Base-by-base conservation (phyloP, 2,113 vertebrate species). In the Chaetodon trifascialis region DNA sequence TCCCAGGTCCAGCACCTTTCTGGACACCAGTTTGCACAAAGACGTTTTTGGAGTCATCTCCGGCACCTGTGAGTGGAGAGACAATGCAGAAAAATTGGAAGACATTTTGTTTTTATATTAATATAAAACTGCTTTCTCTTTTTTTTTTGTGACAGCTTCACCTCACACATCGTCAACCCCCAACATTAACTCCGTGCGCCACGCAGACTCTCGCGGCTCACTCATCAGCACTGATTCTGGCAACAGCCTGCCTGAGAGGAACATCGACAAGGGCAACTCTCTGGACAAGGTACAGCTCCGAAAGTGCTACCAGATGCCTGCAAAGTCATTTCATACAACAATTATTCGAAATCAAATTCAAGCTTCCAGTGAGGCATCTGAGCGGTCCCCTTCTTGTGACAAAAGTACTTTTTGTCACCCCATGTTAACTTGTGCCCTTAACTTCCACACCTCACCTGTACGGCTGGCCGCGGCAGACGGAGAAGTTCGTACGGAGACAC, bases 11-110 rank as follows among this genome's bases (percentile, higher is more conserved):
- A 96, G 94, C 86, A 97, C 94, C 73, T 93, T 96, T 0, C 60
- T 97, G 88, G 98, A 99, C 88, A 96, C 95, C 90, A 97, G 94
- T 73, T 95, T 98, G 73, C 97, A 99, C 94, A 99, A 98, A 94
- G 98, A 99, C 79, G 93, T 99, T 11, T 96, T 99, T 89, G 98
- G 98, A n/a, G 98, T 95, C 79, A 99, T 99, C 85, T 99, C 98
- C 17, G 98, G 98, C 90, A 97, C 98, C 67, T 96, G 98, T 99
- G 92, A 96, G 86, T 54, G 34, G 36, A 47, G 6, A 44, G 9
- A 68, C 8, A 7, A 16, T 10, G 7, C 2, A 49, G 30, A n/a
- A 75, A 54, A 46, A 59, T 19, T 10, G 10, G 21, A 47, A 38
- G 16, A 5, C 7, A 21, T 52, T 47, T 64, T 10, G 4, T 46